A percentile compares a stretch with the other conserved stretches of the same genome.
These are phyloP conservation scores for Lasioglossum lativentre DNA, from an alignment of 2,888 invertebrate genomes.

Conservation along the genomic window DNA sequence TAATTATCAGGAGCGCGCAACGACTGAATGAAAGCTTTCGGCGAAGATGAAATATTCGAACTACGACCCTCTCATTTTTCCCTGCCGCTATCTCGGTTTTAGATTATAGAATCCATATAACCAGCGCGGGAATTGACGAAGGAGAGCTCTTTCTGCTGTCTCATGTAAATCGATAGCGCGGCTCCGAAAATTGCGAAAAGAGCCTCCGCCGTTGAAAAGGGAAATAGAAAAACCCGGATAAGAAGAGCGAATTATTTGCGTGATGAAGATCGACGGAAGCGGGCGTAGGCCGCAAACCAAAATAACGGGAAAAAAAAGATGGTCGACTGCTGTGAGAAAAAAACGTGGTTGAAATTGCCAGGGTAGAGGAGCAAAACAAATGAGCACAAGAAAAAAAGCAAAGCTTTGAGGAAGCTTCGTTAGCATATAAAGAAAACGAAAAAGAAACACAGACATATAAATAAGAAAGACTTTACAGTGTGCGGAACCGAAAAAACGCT, in stretches of 20 bases:
- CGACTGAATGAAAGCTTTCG: constrained; percentile 39
- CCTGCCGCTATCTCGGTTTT: constrained; percentile 40
- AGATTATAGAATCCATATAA: constrained; percentile 57
- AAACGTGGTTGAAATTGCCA: constrained; percentile 1
- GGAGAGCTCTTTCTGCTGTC: constrained; percentile 49
- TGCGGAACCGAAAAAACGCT: constrained; percentile 2
- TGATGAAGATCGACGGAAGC: neutral
- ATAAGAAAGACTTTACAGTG: constrained; percentile 5
- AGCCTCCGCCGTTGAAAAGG: constrained; percentile 11
- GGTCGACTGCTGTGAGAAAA: neutral
- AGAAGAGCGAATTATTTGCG: neutral
- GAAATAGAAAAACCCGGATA: constrained; percentile 22
- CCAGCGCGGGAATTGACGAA: constrained; percentile 30
- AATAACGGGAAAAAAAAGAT: neutral
- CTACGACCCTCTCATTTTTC: constrained; percentile 33
- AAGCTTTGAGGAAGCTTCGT: neutral
- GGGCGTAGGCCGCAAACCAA: neutral
- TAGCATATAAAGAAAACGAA: neutral
- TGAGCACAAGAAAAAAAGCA: neutral
- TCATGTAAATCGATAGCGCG: constrained; percentile 66
- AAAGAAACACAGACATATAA: neutral
- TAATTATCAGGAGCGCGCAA: neutral
- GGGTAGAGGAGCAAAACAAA: too few relatives aligned
- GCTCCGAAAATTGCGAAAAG: constrained; percentile 61
- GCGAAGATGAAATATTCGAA: constrained; percentile 51